Percentiles rank a stretch among this genome's conserved stretches.
phyloP scores from a whole-genome alignment of 2,797 vertebrate species.

The Epinephelus coioides region DNA sequence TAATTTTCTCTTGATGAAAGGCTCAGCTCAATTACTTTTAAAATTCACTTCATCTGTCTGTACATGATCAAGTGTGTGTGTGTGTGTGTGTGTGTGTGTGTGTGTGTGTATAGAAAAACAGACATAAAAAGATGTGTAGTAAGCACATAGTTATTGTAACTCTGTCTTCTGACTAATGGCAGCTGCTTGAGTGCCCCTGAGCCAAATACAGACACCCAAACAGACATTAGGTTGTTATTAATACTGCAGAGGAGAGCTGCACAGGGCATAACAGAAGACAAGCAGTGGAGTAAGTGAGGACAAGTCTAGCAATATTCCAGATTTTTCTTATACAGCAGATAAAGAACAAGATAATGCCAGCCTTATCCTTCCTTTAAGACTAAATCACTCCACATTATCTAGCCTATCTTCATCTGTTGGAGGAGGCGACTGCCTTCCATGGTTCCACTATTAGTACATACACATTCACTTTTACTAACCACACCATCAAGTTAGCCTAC shows the following conservation, averaged over 20 bases:
- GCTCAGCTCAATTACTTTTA: constrained; percentile 20
- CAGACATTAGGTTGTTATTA: neutral
- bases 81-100: neutral
- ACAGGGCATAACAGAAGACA: neutral
- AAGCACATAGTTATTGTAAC: constrained; percentile 33
- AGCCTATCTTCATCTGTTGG: too few species aligned
- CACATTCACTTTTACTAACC: too few species aligned
- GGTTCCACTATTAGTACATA: too few species aligned
- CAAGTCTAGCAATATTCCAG: neutral
- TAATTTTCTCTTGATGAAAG: constrained; percentile 40
- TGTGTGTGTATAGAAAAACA: neutral
- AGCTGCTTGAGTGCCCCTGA: constrained; percentile 7
- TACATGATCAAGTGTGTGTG: neutral
- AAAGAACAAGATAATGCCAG: too few species aligned
- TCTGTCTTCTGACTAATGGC: constrained; percentile 13
- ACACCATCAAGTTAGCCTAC: too few species aligned
- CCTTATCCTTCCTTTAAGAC: too few species aligned
- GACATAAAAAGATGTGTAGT: neutral
- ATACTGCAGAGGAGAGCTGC: neutral
- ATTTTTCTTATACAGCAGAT: neutral
- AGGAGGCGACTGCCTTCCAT: too few species aligned
- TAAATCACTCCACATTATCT: too few species aligned
- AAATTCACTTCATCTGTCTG: constrained; percentile 31
- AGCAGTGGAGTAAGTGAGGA: neutral
- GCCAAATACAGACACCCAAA: constrained; percentile 17